Percentiles rank a stretch among this genome's conserved stretches.
These are phyloP conservation scores for Microplitis mediator DNA, from an alignment of 1,140 invertebrate species.

Conservation along the genomic window DNA sequence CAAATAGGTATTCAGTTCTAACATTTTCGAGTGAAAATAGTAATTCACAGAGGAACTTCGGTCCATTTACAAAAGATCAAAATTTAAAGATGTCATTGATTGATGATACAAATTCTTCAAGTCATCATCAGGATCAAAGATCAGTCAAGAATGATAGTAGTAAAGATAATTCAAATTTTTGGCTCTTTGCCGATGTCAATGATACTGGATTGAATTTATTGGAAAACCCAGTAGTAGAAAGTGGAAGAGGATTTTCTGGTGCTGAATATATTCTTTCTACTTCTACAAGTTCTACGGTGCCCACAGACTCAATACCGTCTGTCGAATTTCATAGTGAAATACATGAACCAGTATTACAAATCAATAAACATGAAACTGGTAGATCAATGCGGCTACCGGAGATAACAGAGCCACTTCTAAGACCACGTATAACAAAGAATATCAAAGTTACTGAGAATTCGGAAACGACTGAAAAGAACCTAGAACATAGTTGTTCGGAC, in stretches of 20 bases:
- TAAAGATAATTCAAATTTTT: slow-evolving; percentile 38
- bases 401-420: slow-evolving; percentile 75
- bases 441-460: neutral
- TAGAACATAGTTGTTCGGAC: neutral
- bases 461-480: neutral
- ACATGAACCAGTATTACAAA: slow-evolving; percentile 60
- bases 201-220: slow-evolving; percentile 53
- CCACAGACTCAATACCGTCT: slow-evolving; percentile 17
- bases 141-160: slow-evolving; percentile 6
- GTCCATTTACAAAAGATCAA: slow-evolving; percentile 55
- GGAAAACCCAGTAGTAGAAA: slow-evolving; percentile 44
- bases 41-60: slow-evolving; percentile 42
- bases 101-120: slow-evolving; percentile 13
- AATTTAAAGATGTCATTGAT: slow-evolving; percentile 37
- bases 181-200: slow-evolving; percentile 50
- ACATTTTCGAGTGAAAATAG: slow-evolving; percentile 19
- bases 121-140: slow-evolving; percentile 24
- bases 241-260: slow-evolving; percentile 44
- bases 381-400: slow-evolving; percentile 64
- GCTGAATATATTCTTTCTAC: slow-evolving; percentile 34
- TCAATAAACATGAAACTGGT: slow-evolving; percentile 59
- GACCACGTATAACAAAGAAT: slow-evolving; percentile 62
- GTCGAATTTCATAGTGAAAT: slow-evolving; percentile 50
- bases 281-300: slow-evolving; percentile 10
- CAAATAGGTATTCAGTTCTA: slow-evolving; percentile 23